Evolutionary conservation across 2,888 invertebrate species (phyloP).

Genomic region (Pocota personata): DNA sequence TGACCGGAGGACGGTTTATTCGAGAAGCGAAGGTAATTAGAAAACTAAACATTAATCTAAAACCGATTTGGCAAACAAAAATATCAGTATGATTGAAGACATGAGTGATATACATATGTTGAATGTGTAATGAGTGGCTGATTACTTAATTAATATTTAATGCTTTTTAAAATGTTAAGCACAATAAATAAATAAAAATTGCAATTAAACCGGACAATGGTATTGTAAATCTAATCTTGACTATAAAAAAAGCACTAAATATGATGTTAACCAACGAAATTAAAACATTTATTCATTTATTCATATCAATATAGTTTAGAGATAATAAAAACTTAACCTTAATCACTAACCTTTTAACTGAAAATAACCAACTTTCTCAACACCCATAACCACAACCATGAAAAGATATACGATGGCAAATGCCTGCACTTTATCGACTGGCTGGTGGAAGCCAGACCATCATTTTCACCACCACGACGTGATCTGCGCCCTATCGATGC

Average conservation of each 20-base stretch:
- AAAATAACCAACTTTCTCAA: constrained; percentile 55
- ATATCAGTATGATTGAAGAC: background rate
- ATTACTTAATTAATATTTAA: constrained; percentile 56
- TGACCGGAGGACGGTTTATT: constrained; percentile 97
- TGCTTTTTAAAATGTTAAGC: constrained; percentile 57
- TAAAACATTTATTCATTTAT: constrained; percentile 9
- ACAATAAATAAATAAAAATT: background rate
- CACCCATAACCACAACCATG: constrained; percentile 19
- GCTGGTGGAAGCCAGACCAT: constrained; percentile 82
- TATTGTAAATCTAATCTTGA: constrained; percentile 6
- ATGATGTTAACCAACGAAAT: constrained; percentile 54
- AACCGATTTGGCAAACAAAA: constrained; percentile 23
- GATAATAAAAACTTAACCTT: constrained; percentile 25
- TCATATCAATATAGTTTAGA: constrained; percentile 17
- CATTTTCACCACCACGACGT: constrained; percentile 82
- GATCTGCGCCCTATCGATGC: constrained; percentile 81
- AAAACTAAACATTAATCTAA: background rate
- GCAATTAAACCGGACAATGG: constrained; percentile 5
- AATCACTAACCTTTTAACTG: constrained; percentile 63
- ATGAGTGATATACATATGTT: constrained; percentile 15
- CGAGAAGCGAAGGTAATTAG: constrained; percentile 96
- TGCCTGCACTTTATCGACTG: constrained; percentile 83
- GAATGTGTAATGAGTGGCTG: constrained; percentile 14
- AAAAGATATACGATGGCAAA: constrained; percentile 83
- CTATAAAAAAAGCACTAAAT: constrained; percentile 73